Base-by-base conservation (phyloP, 2,888 invertebrate genomes). In the Tinea pellionella region DNA sequence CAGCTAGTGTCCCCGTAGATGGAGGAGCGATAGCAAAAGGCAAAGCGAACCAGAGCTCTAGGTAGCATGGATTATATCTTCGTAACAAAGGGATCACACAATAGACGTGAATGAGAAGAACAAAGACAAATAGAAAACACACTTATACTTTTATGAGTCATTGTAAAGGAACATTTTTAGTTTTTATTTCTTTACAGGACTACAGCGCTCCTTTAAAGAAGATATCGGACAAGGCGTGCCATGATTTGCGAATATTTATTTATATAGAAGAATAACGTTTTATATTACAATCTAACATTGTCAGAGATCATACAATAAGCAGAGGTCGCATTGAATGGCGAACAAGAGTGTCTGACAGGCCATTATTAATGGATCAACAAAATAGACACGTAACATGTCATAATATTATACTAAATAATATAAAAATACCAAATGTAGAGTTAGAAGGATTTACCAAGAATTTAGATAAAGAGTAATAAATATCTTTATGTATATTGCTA, bases 361-460 rank as follows among this genome's bases (percentile, higher is more conserved):
- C 59, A 57, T 57, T 53, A 60, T 61, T 41, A 61, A 19, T 47
- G 60, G 29, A 62, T 57, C 41, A 56, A 61, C 60, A 53, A 61
- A 59, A 65, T 63, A 63, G 64, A 65, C 65, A 62, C 62, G 64
- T 67, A 65, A 64, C 65, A 57, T 64, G 66, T 65, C 64, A 64
- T 57, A 61, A 61, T 59, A 16, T 32, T n/a, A 16, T 47, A 47
- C 47, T 47, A 47, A 16, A 15, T 47, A 47, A 47, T 15, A 47
- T 47, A 47, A 15, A 16, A 47, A 47, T 2, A 37, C 37, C 9
- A 37, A 37, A 37, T 37, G 9, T 2, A 47, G 15, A 4, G 13
- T 47, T 47, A 47, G 9, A 15, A n/a, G 47, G 47, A 47, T 47
- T 47, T 47, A 24, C 24, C 24, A 24, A 24, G 6, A 24, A 24